These are phyloP conservation scores for Phalacrocorax aristotelis DNA, from an alignment of 2,113 vertebrate species.

Conservation along the genomic window DNA sequence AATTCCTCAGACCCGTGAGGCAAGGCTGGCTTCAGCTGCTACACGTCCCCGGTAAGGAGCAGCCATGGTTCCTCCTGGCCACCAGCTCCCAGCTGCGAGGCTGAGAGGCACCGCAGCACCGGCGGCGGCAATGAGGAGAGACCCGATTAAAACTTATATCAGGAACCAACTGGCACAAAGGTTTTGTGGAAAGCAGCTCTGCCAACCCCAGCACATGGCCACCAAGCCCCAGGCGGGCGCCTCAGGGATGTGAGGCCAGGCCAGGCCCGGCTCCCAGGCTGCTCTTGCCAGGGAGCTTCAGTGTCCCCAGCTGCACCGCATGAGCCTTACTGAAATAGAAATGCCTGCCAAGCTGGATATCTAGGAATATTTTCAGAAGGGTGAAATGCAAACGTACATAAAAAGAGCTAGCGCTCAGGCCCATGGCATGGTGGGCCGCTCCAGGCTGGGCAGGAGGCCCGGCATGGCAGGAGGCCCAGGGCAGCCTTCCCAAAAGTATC, in stretches of 20 bases:
- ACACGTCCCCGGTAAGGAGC: accelerated
- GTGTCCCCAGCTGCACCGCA: accelerated
- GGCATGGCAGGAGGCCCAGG: accelerated
- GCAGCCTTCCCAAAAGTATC: background rate
- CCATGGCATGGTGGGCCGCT: accelerated
- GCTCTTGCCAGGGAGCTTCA: background rate
- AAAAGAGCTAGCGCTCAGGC: background rate
- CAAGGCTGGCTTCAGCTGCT: too few relatives aligned
- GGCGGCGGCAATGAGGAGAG: too few relatives aligned
- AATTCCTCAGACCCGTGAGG: background rate
- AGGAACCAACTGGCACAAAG: accelerated
- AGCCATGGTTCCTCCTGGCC: too few relatives aligned
- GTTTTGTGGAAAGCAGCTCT: accelerated
- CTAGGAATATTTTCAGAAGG: background rate
- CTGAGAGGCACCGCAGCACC: too few relatives aligned
- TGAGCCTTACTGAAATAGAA: accelerated
- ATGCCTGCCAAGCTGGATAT: background rate
- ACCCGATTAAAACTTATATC: too few relatives aligned
- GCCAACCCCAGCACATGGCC: too few relatives aligned
- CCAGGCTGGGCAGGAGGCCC: background rate
- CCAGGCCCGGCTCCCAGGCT: accelerated
- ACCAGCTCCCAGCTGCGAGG: too few relatives aligned
- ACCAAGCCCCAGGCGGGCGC: accelerated
- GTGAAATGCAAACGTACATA: background rate
- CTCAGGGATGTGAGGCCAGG: background rate